Base-by-base conservation (phyloP, 1,140 invertebrate species). In the Neodiprion virginianus region DNA sequence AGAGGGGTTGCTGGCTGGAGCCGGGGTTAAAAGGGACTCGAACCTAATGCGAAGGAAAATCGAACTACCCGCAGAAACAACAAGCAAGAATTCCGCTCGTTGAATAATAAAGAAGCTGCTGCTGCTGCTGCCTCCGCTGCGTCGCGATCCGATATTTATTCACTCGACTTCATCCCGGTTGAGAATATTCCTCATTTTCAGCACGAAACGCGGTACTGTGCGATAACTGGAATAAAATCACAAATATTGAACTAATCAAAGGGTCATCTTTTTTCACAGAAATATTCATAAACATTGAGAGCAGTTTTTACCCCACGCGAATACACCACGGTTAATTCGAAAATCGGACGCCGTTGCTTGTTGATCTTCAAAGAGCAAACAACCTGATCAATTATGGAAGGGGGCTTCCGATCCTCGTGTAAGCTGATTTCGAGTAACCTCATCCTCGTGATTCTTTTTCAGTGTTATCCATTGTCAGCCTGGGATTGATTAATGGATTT, bases 11-110 rank as follows among this genome's bases (percentile, higher is more conserved):
- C 11, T 21, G n/a, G 53, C 53, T 17, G 11, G 11, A 23, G 21
- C 17, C 10, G 67, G 67, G 67, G 40, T 14, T 14, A 21, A 65
- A 69, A 69, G 67, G 67, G 67, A 23, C 67, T 69, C 67, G 67
- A 69, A 78, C 77, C 79, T 81, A 81, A 84, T 81, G 76, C 77
- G 76, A 79, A 73, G 78, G 79, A 80, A 79, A 77, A 83, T 83
- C 80, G 79, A 84, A 85, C 77, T 28, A 65, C 77, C 28, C 48
- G 70, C 75, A 74, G 53, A 73, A 77, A 71, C 77, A 80, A 79
- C 76, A 76, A 48, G 72, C 77, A 77, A 77, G 79, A 80, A 84
- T 82, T 79, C 75, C 40, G 21, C 67, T 79, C 73, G 65, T 73
- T 68, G 77, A 81, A 82, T 82, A 81, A 21, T 71, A 49, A 71